Conservation (phyloP, 2,113 vertebrate genomes). For the Cyanoramphus novaezelandiae region DNA sequence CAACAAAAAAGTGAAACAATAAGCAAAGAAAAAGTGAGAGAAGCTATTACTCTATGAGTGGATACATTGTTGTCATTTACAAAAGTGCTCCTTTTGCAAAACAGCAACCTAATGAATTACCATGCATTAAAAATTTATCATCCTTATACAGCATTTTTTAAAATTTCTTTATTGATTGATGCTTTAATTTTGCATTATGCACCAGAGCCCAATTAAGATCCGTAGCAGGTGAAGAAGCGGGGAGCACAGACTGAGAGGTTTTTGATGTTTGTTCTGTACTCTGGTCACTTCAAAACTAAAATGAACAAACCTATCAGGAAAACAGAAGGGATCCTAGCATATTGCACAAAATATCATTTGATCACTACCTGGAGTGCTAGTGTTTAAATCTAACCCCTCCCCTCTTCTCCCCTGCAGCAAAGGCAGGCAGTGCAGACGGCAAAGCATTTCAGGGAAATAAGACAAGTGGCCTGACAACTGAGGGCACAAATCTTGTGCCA, state of each 20-base stretch:
- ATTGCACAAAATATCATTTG: not conserved
- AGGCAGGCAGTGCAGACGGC: not conserved
- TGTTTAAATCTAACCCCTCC: not conserved
- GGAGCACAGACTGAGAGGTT: not conserved
- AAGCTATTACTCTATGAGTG: not conserved
- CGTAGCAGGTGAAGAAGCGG: rapidly evolving
- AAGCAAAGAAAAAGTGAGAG: not conserved
- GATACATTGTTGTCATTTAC: not conserved
- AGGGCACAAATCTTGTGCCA: constrained; percentile 22
- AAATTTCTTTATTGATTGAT: not conserved
- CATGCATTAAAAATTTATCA: not conserved
- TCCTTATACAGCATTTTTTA: not conserved
- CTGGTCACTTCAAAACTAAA: not conserved
- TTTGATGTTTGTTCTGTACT: not conserved
- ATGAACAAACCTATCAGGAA: not conserved
- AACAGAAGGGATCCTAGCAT: not conserved
- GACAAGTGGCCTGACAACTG: not conserved
- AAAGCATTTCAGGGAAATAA: not conserved
- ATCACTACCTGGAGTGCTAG: not conserved
- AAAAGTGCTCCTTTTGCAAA: not conserved
- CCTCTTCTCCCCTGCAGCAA: not conserved
- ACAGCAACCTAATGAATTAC: not conserved
- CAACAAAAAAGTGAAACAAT: not conserved
- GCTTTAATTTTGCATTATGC: constrained; percentile 1
- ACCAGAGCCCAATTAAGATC: not conserved